Evolutionary conservation across 1,140 invertebrate species (phyloP).

Genomic region (Chionoecetes opilio): DNA sequence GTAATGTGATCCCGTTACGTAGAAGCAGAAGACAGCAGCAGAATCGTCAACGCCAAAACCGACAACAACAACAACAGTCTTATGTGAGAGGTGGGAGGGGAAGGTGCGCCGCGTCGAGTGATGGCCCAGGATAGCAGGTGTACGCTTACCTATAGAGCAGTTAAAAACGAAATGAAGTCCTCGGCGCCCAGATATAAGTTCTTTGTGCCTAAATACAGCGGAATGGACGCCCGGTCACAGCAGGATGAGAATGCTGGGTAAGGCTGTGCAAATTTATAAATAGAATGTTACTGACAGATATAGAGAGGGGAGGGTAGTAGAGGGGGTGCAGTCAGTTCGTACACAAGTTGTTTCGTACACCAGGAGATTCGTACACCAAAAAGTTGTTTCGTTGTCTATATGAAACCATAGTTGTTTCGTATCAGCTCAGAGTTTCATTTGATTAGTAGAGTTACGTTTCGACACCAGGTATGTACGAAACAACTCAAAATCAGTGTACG

Average conservation of each 20-base stretch:
- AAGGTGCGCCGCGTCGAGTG: neutral
- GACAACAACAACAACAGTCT: neutral
- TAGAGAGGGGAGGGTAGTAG: neutral
- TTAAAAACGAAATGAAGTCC: neutral
- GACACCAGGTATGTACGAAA: too few relatives aligned
- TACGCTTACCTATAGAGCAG: neutral
- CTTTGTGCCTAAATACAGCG: neutral
- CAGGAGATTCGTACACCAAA: too few relatives aligned
- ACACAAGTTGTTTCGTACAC: too few relatives aligned
- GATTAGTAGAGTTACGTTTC: neutral
- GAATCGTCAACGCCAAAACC: neutral
- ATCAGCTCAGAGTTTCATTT: too few relatives aligned
- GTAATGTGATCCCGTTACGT: neutral
- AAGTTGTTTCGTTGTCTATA: too few relatives aligned
- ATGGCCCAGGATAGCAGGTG: neutral
- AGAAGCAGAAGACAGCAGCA: neutral
- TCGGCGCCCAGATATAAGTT: neutral
- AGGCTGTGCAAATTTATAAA: neutral
- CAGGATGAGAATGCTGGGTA: neutral
- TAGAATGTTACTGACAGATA: neutral
- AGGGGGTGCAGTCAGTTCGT: too few relatives aligned
- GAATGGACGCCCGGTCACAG: neutral
- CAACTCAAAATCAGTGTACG: too few relatives aligned
- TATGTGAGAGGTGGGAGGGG: neutral
- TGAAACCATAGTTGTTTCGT: too few relatives aligned